These are phyloP conservation scores for Anguilla rostrata DNA, from an alignment of 2,113 vertebrate species.

Conservation along the genomic window DNA sequence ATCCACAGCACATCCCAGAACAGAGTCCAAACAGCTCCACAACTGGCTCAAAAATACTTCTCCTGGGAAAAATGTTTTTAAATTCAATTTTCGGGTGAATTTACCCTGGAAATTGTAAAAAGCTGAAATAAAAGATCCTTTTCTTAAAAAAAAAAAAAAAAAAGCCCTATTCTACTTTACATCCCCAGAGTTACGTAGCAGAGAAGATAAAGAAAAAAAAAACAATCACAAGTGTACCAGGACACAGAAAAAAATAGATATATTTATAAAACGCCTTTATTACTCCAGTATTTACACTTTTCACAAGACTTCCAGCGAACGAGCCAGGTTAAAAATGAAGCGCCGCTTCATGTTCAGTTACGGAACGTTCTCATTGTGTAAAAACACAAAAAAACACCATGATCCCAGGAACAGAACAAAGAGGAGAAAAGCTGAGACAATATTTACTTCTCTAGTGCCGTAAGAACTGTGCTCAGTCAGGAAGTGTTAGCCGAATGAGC, in stretches of 20 bases:
- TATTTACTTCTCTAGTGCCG: conserved; percentile 46
- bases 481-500: conserved; percentile 9
- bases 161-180: conserved; percentile 50
- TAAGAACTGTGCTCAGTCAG: conserved; percentile 33
- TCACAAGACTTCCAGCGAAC: conserved; percentile 75
- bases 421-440: conserved; percentile 36
- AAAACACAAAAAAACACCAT: conserved; percentile 28
- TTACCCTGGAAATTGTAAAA: conserved; percentile 50
- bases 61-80: conserved; percentile 11
- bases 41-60: conserved; percentile 27
- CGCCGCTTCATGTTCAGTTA: conserved; percentile 62
- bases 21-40: background rate
- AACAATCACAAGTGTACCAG: conserved; percentile 77
- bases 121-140: conserved; percentile 38
- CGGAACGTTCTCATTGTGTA: conserved; percentile 42
- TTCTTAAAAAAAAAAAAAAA: conserved; percentile 33
- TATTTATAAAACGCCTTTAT: conserved; percentile 74
- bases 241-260: conserved; percentile 74
- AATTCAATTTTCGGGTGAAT: conserved; percentile 47
- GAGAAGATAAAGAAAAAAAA: conserved; percentile 68
- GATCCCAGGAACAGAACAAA: conserved; percentile 48
- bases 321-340: conserved; percentile 63
- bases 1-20: conserved; percentile 16
- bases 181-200: conserved; percentile 57
- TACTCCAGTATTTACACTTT: conserved; percentile 92